phyloP scores from a whole-genome alignment of 2,113 vertebrate species.

The Stercorarius parasiticus region DNA sequence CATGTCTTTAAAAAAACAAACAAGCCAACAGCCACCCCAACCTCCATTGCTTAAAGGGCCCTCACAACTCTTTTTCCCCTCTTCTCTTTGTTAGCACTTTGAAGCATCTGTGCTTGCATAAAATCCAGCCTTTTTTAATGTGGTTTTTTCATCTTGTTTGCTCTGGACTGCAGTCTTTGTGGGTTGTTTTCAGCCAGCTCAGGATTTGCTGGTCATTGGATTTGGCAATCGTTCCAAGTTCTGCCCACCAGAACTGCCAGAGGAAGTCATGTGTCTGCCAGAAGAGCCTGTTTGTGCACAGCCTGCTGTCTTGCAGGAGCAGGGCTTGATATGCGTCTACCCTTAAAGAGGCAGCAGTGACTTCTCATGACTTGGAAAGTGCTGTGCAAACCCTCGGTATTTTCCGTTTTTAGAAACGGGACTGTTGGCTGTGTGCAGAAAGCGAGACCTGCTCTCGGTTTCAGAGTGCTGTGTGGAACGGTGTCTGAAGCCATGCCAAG shows the following conservation, averaged over 20 bases:
- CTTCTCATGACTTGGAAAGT: neutral
- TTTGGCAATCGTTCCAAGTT: constrained; percentile 69
- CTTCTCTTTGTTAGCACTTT: constrained; percentile 43
- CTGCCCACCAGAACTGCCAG: constrained; percentile 71
- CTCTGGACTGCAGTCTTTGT: constrained; percentile 67
- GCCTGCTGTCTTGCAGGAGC: constrained; percentile 66
- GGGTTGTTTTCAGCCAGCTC: constrained; percentile 78
- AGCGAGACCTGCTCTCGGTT: neutral
- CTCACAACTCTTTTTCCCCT: neutral
- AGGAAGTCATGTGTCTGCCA: constrained; percentile 77
- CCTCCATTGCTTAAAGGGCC: neutral
- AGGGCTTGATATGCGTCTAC: constrained; percentile 37
- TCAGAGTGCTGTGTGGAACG: neutral
- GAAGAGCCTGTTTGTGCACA: constrained; percentile 71
- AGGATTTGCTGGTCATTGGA: constrained; percentile 73
- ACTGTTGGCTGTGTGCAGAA: neutral
- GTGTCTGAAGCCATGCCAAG: neutral
- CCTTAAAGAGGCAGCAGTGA: constrained; percentile 66
- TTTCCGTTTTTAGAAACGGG: neutral
- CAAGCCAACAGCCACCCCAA: neutral
- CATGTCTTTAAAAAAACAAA: neutral
- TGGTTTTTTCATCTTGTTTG: constrained; percentile 74
- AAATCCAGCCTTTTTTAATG: constrained; percentile 71
- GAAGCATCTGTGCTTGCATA: constrained; percentile 48
- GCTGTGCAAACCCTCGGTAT: neutral